Percentiles rank a stretch among this genome's conserved stretches.
Evolutionary conservation across 2,888 invertebrate species (phyloP).

Genomic region (Eumacrocentrus americanus): DNA sequence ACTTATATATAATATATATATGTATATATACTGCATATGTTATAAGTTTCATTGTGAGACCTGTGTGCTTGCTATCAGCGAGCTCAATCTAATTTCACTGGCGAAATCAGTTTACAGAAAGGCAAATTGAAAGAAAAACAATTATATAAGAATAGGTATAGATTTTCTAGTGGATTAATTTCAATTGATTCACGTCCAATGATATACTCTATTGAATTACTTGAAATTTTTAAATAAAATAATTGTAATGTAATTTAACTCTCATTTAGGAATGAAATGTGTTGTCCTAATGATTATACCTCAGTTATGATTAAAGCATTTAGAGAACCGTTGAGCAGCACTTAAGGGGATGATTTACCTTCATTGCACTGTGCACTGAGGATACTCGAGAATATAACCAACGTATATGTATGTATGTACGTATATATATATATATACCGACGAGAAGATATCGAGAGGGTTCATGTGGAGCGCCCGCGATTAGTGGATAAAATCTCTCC

Average conservation of each 20-base stretch:
- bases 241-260: background rate
- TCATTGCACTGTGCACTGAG: slow-evolving; percentile 5
- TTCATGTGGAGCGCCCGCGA: background rate
- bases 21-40: background rate
- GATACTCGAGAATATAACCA: background rate
- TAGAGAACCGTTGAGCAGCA: background rate
- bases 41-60: background rate
- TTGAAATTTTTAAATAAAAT: too few species aligned
- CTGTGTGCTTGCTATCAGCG: background rate
- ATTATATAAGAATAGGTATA: too few species aligned
- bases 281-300: too few species aligned
- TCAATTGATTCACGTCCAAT: too few species aligned
- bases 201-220: too few species aligned
- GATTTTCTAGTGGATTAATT: too few species aligned
- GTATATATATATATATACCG: background rate
- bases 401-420: too few species aligned
- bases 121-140: background rate
- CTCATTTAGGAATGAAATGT: too few species aligned
- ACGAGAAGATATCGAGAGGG: background rate
- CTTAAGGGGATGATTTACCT: slow-evolving; percentile 6
- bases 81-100: background rate
- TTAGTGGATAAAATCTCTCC: background rate
- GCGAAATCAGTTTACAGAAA: background rate
- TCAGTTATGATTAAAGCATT: too few species aligned
- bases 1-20: background rate